These are phyloP conservation scores for Apostichopus japonicus DNA, from an alignment of 35 echinoderm and acorn worm species.

Conservation along the genomic window DNA sequence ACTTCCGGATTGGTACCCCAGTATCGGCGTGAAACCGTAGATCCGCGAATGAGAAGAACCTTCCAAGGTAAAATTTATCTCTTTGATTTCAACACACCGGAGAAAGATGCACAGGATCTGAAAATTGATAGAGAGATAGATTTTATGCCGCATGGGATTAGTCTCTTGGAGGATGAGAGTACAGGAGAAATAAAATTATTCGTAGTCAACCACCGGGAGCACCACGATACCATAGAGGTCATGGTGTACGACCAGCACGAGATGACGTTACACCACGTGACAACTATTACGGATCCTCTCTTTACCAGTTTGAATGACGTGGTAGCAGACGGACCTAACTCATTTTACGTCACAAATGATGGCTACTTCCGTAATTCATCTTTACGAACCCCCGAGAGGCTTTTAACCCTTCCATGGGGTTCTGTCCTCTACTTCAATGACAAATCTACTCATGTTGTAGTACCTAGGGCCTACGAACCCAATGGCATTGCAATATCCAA, in stretches of 20 bases:
- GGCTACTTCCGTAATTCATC: constrained; percentile 37
- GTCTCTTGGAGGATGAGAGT: constrained; percentile 18
- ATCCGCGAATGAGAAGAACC: constrained; percentile 20
- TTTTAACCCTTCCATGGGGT: constrained; percentile 16
- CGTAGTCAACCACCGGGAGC: constrained; percentile 37
- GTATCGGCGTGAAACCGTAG: constrained; percentile 13
- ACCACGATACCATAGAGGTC: constrained; percentile 29
- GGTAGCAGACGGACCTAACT: not conserved
- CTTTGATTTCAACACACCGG: constrained; percentile 48
- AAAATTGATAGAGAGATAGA: constrained; percentile 25
- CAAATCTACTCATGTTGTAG: not conserved
- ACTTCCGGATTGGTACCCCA: constrained; percentile 24
- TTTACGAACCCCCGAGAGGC: not conserved
- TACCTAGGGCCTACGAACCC: not conserved
- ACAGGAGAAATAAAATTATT: constrained; percentile 36
- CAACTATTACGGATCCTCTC: not conserved
- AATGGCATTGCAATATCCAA: constrained; percentile 19
- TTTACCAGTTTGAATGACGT: constrained; percentile 50
- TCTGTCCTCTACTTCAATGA: constrained; percentile 34
- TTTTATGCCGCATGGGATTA: constrained; percentile 49
- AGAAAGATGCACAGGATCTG: constrained; percentile 9
- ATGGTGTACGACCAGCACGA: constrained; percentile 2
- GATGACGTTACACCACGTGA: not conserved
- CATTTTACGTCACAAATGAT: constrained; percentile 52
- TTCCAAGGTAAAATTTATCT: constrained; percentile 41